These are phyloP conservation scores for Hepsetus odoe DNA, from an alignment of 2,113 vertebrate species.

Conservation along the genomic window DNA sequence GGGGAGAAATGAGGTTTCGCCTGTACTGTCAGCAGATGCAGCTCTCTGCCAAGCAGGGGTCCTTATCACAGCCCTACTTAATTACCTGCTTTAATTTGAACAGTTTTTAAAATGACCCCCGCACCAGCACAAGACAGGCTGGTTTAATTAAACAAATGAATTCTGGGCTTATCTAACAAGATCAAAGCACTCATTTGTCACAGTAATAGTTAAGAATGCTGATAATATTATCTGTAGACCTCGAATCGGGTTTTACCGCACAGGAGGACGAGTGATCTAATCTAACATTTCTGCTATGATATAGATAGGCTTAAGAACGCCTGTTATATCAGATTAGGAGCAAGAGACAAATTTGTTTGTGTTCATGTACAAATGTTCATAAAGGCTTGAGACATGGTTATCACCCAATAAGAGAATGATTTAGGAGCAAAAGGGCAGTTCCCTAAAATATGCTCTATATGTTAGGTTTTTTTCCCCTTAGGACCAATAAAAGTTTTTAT, in stretches of 20 bases:
- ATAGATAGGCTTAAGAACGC: constrained; percentile 39
- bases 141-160: constrained; percentile 98
- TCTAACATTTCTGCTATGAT: constrained; percentile 61
- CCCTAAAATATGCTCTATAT: neutral
- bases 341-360: constrained; percentile 48
- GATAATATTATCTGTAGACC: constrained; percentile 78
- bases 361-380: constrained; percentile 31
- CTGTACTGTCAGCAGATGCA: constrained; percentile 75
- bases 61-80: constrained; percentile 93
- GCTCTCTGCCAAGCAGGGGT: constrained; percentile 79
- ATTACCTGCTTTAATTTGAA: constrained; percentile 97
- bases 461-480: neutral
- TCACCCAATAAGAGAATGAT: neutral
- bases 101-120: constrained; percentile 89
- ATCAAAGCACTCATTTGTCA: constrained; percentile 89
- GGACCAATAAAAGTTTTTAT: neutral
- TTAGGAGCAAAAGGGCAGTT: neutral
- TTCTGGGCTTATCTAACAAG: constrained; percentile 79
- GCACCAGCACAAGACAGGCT: constrained; percentile 80
- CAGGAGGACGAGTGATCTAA: constrained; percentile 66
- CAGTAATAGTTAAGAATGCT: constrained; percentile 77
- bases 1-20: constrained; percentile 88
- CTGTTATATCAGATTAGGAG: constrained; percentile 55
- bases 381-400: neutral
- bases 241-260: constrained; percentile 64